phyloP scores from a whole-genome alignment of 2,113 vertebrate species.

The Aphelocoma coerulescens region DNA sequence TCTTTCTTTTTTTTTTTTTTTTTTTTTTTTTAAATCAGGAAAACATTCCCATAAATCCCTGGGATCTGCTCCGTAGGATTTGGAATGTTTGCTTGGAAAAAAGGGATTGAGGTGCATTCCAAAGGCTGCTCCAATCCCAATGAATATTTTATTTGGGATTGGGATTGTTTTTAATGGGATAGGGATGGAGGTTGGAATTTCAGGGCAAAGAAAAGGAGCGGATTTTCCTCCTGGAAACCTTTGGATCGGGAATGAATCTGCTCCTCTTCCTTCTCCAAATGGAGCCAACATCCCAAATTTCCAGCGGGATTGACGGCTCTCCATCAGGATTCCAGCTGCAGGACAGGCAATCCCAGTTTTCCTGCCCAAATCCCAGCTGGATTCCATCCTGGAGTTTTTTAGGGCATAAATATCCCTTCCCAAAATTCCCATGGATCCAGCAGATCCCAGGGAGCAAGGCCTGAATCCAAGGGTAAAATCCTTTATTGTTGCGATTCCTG shows the following conservation, averaged over 20 bases:
- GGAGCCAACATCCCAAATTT: background rate
- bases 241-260: background rate
- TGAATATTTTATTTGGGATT: background rate
- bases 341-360: background rate
- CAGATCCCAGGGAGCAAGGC: background rate
- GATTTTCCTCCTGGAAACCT: background rate
- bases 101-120: background rate
- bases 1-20: background rate
- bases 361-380: background rate
- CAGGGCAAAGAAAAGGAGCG: fast-evolving
- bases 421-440: background rate
- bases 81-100: background rate
- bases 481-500: background rate
- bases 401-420: background rate
- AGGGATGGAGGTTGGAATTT: background rate
- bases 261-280: background rate
- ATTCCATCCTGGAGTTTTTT: background rate
- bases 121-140: background rate
- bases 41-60: background rate
- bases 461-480: background rate
- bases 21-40: background rate
- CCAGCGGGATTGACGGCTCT: background rate
- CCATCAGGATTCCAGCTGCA: background rate
- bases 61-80: fast-evolving
- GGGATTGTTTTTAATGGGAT: background rate